Percentiles rank a stretch among this genome's conserved stretches.
phyloP scores from a whole-genome alignment of 2,113 vertebrate genomes.

The Prinia subflava region DNA sequence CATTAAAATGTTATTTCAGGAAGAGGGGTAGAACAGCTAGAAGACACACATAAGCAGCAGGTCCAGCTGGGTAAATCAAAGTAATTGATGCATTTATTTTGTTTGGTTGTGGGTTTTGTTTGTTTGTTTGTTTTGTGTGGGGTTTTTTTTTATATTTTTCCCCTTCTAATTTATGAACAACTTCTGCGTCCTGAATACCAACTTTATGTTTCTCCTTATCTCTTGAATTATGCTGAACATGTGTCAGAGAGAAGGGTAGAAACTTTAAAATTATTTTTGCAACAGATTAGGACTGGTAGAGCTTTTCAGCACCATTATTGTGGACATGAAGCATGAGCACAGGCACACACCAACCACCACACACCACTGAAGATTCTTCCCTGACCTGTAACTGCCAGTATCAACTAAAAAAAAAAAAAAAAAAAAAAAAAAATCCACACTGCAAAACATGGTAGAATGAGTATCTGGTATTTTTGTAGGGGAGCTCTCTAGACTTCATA shows the following conservation, averaged over 20 bases:
- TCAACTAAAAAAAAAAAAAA: neutral
- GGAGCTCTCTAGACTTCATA: neutral
- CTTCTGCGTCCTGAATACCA: neutral
- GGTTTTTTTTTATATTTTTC: neutral
- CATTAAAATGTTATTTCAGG: neutral
- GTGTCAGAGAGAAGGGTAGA: neutral
- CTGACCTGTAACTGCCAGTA: neutral
- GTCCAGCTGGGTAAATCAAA: neutral
- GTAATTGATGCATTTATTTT: neutral
- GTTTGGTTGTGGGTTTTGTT: neutral
- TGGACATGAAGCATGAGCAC: neutral
- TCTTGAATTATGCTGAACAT: neutral
- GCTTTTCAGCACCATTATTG: neutral
- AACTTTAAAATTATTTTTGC: neutral
- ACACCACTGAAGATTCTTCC: neutral
- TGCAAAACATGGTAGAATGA: neutral
- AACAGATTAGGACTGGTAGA: neutral
- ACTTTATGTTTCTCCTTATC: neutral
- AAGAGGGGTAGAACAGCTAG: neutral
- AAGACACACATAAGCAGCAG: neutral
- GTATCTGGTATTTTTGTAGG: neutral
- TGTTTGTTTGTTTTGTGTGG: neutral
- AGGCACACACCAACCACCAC: neutral
- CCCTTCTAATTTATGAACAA: neutral
- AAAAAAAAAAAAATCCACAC: neutral